Percentiles rank a stretch among this genome's conserved stretches.
Conservation (phyloP, 2,113 vertebrate species). For the Falco punctatus region DNA sequence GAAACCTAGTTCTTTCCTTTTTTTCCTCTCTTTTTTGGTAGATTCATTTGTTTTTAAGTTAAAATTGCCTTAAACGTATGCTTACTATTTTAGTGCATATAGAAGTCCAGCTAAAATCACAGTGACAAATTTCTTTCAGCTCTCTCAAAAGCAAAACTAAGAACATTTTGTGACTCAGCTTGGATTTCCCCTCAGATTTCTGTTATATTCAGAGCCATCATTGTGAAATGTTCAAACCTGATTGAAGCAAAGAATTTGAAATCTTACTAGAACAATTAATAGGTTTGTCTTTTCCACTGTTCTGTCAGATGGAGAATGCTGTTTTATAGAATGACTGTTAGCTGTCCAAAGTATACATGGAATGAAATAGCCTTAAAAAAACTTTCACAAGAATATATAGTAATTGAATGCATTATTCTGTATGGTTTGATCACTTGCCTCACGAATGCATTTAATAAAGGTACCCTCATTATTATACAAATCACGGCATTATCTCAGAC, state of each 20-base stretch:
- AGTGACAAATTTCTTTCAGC: background rate
- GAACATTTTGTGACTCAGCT: background rate
- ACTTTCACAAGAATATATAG: background rate
- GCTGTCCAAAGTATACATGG: background rate
- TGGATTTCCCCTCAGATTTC: background rate
- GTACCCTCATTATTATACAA: background rate
- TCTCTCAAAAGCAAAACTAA: background rate
- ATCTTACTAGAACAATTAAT: background rate
- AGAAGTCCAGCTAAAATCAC: background rate
- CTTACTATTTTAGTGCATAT: background rate
- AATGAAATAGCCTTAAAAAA: slow-evolving; percentile 3
- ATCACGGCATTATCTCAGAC: slow-evolving; percentile 23
- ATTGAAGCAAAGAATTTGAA: background rate
- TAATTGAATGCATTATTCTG: background rate
- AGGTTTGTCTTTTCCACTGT: background rate
- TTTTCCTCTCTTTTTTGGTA: background rate
- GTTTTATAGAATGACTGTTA: background rate
- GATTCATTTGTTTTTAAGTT: background rate
- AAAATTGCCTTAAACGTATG: background rate
- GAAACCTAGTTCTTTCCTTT: background rate
- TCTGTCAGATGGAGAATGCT: background rate
- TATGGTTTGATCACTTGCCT: slow-evolving; percentile 6
- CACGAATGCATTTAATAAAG: slow-evolving; percentile 56
- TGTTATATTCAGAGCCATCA: background rate
- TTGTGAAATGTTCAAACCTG: background rate